Percentiles rank a stretch among this genome's conserved stretches.
Evolutionary conservation across 1,140 invertebrate species (phyloP).

Genomic region (Formica exsecta): DNA sequence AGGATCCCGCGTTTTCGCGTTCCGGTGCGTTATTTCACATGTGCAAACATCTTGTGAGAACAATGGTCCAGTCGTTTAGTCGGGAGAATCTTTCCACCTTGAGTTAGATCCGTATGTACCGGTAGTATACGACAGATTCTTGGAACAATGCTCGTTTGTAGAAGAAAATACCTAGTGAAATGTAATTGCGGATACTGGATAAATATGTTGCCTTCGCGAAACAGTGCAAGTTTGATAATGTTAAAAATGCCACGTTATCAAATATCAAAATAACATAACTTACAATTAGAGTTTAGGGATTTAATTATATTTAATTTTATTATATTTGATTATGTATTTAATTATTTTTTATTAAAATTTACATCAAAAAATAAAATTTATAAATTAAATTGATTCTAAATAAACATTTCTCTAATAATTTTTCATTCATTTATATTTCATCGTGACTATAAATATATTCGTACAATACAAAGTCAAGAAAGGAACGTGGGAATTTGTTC

Average conservation of each 20-base stretch:
- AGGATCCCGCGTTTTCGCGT: conserved; percentile 58
- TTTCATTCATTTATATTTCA: background rate
- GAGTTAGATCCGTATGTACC: conserved; percentile 61
- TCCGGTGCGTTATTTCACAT: conserved; percentile 70
- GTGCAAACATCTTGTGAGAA: conserved; percentile 75
- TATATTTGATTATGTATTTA: background rate
- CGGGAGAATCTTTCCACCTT: conserved; percentile 61
- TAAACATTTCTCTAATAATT: background rate
- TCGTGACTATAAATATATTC: background rate
- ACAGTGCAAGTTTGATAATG: background rate
- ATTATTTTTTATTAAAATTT: background rate
- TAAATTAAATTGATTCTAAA: background rate
- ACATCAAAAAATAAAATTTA: background rate
- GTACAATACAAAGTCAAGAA: background rate
- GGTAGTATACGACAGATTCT: conserved; percentile 66
- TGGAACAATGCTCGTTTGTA: conserved; percentile 68
- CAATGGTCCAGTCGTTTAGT: conserved; percentile 70
- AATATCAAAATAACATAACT: background rate
- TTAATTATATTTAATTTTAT: background rate
- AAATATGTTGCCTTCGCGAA: background rate
- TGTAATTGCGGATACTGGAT: background rate
- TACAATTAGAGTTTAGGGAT: background rate
- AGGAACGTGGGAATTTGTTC: background rate
- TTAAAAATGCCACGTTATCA: background rate
- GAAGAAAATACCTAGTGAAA: conserved; percentile 66